Evolutionary conservation across 2,888 invertebrate species (phyloP).

Genomic region (Melanophora roralis): DNA sequence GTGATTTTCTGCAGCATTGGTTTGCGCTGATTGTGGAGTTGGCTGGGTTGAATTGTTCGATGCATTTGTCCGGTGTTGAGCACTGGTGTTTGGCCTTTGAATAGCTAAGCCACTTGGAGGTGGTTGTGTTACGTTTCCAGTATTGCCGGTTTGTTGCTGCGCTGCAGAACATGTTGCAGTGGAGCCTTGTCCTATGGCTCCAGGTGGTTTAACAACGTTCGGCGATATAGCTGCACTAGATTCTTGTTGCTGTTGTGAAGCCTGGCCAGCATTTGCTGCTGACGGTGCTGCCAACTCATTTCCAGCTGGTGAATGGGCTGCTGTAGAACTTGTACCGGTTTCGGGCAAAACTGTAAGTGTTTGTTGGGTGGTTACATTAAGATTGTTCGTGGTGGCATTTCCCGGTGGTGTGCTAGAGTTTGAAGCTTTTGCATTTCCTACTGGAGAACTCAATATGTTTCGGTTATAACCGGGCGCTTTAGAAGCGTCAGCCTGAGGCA

Average conservation of each 20-base stretch:
- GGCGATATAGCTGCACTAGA: conserved; percentile 64
- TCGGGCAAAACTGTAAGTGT: conserved; percentile 66
- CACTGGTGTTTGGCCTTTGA: conserved; percentile 71
- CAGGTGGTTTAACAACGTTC: conserved; percentile 71
- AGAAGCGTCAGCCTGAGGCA: conserved; percentile 86
- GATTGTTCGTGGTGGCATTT: conserved; percentile 44
- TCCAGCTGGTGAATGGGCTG: conserved; percentile 68
- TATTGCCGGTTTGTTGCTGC: conserved; percentile 33
- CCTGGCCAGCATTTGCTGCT: conserved; percentile 42
- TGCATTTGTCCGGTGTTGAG: conserved; percentile 65
- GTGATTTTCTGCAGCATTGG: conserved; percentile 50
- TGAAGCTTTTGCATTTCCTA: conserved; percentile 82
- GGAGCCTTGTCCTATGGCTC: conserved; percentile 64
- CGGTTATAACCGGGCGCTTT: conserved; percentile 93
- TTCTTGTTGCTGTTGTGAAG: conserved; percentile 39
- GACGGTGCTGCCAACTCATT: conserved; percentile 47
- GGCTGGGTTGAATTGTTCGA: conserved; percentile 36
- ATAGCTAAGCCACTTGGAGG: conserved; percentile 72
- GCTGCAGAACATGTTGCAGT: background rate
- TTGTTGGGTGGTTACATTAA: conserved; percentile 63
- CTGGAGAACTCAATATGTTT: conserved; percentile 86
- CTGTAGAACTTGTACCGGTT: conserved; percentile 53
- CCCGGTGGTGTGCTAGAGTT: conserved; percentile 79
- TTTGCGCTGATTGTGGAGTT: conserved; percentile 25
- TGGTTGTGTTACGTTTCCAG: conserved; percentile 54